Evolutionary conservation across 2,113 vertebrate species (phyloP), one percentile per base, ranked within the genome.

Genomic region (Microcebus lehilahytsara): DNA sequence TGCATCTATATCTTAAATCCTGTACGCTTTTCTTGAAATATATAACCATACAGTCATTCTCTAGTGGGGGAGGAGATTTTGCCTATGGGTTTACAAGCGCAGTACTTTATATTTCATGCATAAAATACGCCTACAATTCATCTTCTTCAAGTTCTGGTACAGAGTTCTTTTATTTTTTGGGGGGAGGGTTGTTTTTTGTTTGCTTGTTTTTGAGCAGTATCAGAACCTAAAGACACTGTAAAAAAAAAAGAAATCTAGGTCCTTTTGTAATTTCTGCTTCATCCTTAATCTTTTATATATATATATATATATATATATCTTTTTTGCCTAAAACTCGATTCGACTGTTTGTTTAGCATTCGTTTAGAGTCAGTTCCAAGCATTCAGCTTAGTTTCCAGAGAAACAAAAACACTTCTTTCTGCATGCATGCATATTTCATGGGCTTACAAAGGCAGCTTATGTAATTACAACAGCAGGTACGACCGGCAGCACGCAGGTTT

Each of bases 1-100:
- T n/a, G 79, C 6, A 53, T 16, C 58, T 6, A 9, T 53, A 64
- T 14, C 13, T 83, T 66, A 37, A 92, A 23, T 75, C n/a, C 64
- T 80, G 20, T 19, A 46, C 56, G 32, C 81, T 17, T 93, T 86
- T 56, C 83, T 86, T 89, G 86, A 96, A 89, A 93, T 60, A 78
- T 9, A 30, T 20, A 71, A 56, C 27, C 69, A 85, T 27, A 71
- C 27, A 60, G 69, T 75, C 64, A 79, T 77, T 64, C 40, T 96
- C 40, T 3, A 72, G 9, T 30, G 6, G 42, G n/a, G 9, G 13
- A 64, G 37, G 37, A 6, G n/a, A 62, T 87, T 94, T 85, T 81
- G 25, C 12, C 42, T 25, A 34, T 49, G 42, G 32, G 9, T 72
- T 80, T 93, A 85, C 27, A 71, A n/a, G 17, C 74, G 69, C 66